Percentiles rank a stretch among this genome's conserved stretches.
Conservation (phyloP, 2,113 vertebrate species). For the Cheilinus undulatus region DNA sequence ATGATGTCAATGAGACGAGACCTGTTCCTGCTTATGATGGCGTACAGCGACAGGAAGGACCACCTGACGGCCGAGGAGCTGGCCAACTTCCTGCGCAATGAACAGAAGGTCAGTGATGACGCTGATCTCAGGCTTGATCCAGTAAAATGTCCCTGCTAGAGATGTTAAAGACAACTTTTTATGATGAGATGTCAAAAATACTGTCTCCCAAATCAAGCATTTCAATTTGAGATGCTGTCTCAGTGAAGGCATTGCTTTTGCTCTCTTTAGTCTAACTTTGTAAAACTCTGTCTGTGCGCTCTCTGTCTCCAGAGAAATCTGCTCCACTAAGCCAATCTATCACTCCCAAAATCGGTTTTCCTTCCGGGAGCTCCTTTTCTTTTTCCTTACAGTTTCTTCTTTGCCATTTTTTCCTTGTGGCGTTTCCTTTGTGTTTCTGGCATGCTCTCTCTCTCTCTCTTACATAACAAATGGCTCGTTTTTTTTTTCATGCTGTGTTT, state of each 20-base stretch:
- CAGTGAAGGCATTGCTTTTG: conserved; percentile 8
- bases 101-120: conserved; percentile 90
- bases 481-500: conserved; percentile 37
- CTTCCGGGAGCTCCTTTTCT: conserved; percentile 18
- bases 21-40: conserved; percentile 92
- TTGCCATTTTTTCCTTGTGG: conserved; percentile 7
- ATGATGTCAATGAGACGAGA: conserved; percentile 98
- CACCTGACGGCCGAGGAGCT: conserved; percentile 92
- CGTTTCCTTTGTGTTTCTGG: conserved; percentile 20
- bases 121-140: neutral
- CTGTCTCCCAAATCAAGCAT: neutral
- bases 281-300: conserved; percentile 24
- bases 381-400: conserved; percentile 31
- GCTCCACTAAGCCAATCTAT: conserved; percentile 47
- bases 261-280: conserved; percentile 23
- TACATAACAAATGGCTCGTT: conserved; percentile 5
- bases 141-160: neutral
- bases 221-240: conserved; percentile 21
- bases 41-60: conserved; percentile 96
- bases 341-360: conserved; percentile 53
- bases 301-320: conserved; percentile 46
- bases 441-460: neutral
- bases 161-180: conserved; percentile 1
- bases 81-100: conserved; percentile 89
- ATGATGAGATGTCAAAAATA: conserved; percentile 1